Evolutionary conservation across 2,797 vertebrate species (phyloP).

Genomic region (Peromyscus nudipes): DNA sequence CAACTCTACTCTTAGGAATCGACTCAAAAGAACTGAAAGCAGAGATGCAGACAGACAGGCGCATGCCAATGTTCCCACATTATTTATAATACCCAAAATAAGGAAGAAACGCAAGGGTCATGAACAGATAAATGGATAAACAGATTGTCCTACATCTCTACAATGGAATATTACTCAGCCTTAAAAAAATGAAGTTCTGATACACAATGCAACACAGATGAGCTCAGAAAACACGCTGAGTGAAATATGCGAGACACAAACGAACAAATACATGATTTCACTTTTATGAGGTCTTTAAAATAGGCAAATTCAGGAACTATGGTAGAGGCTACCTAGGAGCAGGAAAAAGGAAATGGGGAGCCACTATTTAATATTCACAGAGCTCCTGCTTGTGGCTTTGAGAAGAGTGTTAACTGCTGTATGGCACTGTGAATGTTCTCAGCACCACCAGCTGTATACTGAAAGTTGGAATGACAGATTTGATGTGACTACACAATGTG

Average conservation of each 20-base stretch:
- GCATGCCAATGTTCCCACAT: neutral
- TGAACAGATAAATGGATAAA: neutral
- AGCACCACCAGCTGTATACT: neutral
- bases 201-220: neutral
- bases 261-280: neutral
- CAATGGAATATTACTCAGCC: neutral
- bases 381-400: neutral
- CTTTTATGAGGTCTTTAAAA: neutral
- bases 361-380: constrained; percentile 8
- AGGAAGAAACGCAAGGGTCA: constrained; percentile 29
- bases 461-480: constrained; percentile 42
- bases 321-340: constrained; percentile 18
- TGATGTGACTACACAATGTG: neutral
- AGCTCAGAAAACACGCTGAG: constrained; percentile 47
- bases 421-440: neutral
- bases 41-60: constrained; percentile 5
- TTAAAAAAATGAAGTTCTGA: constrained; percentile 48
- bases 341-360: neutral
- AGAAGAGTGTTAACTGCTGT: neutral
- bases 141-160: neutral
- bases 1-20: constrained; percentile 27
- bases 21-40: constrained; percentile 14
- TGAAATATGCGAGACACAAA: constrained; percentile 51
- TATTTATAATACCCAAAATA: constrained; percentile 18
- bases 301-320: constrained; percentile 51